Evolutionary conservation across 2,888 invertebrate species (phyloP), one percentile per base, ranked within the genome.

Genomic region (Sarcophaga caerulescens): DNA sequence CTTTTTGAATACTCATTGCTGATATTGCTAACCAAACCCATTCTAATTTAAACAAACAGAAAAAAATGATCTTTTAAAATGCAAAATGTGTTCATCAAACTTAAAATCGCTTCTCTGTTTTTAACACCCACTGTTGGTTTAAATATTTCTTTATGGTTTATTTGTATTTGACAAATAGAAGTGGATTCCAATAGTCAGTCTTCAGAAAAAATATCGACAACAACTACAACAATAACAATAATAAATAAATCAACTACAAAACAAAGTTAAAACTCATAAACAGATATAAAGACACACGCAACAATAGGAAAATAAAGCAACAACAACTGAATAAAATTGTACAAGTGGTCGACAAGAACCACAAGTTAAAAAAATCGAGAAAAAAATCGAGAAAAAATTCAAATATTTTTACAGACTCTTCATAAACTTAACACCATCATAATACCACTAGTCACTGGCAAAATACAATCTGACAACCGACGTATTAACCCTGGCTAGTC

Each of bases 101-200:
- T 35, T 35, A 10, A 35, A 35, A 35, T 0, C 8, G 0, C 8
- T 35, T 35, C 35, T 8, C 35, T 8, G 1, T 35, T 35, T 35
- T 35, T 35, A 35, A 8, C 60, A 60, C 17, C 21, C 25, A 59
- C 25, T 52, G 52, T 52, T 52, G 25, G 23, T 74, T n/a, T 25
- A 44, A 19, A 47, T 14, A 44, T 68, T 19, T 44, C 23, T 59
- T 52, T 17, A 70, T 75, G 21, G 23, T 66, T 76, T 75, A 84
- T 84, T 79, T 84, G 75, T 60, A 84, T 80, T 80, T 84, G 70
- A 76, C 84, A 80, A 84, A 80, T n/a, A 68, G 76, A 84, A 84
- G 84, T 84, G 84, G 70, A 80, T 35, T 63, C 52, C 47, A 76
- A 52, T 45, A 74, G 25, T 25, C 19, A 74, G 25, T 35, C 35